Evolutionary conservation across 1,140 invertebrate genomes (phyloP), one percentile per base, ranked within the genome.

Genomic region (Cydia splendana): DNA sequence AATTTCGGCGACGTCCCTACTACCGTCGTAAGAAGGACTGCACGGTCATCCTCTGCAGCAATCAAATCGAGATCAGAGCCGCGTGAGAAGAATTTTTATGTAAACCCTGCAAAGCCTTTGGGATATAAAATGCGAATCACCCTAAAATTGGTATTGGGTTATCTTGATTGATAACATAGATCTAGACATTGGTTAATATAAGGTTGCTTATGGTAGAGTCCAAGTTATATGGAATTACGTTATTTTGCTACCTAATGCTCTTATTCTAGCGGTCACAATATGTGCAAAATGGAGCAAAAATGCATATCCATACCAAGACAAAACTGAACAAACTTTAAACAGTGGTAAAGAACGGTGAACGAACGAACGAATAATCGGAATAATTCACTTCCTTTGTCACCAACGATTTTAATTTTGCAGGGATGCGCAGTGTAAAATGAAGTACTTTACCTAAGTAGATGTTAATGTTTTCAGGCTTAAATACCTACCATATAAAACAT

Each of bases 61-160:
- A 86, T 87, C 86, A 87, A 86, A 88, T 84, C 82, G 84, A 84
- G 84, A 86, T 88, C 85, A 85, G 81, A 76, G 65, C 76, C 57
- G 78, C 79, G 83, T 84, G 86, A 82, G 80, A 78, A 79, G 85
- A 88, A 88, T 86, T 85, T 87, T 85, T 85, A 86, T 81, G 76
- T 65, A 77, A 62, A 83, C 84, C 83, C 83, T 79, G 67, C 76
- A 80, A 84, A 85, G 82, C 84, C 82, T 82, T 78, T 69, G 69
- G 79, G 80, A 82, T 82, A 84, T 81, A 83, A 79, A 78, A 74
- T 75, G 78, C 74, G 77, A 75, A 77, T 77, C 67, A 65, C 76
- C 78, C 67, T 76, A 57, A 77, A 42, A 71, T 38, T 71, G 67
- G 34, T 71, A 71, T 71, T 38, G 30, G 67, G 15, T 42, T 79